phyloP scores from a whole-genome alignment of 2,113 vertebrate species.

The Bubo bubo region DNA sequence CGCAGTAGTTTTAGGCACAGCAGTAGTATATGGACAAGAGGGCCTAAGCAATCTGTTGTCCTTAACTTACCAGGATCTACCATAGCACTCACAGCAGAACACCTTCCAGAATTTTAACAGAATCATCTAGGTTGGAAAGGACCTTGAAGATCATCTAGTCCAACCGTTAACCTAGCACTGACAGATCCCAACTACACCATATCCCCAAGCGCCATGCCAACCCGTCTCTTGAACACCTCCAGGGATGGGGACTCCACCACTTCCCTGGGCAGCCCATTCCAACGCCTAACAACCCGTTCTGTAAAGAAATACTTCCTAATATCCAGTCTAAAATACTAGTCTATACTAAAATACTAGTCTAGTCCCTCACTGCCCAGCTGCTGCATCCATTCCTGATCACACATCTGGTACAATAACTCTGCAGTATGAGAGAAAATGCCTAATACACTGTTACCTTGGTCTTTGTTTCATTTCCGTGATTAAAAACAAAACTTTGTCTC shows the following conservation, averaged over 20 bases:
- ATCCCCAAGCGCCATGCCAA: too few relatives aligned
- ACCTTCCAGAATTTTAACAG: background rate
- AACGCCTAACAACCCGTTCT: too few relatives aligned
- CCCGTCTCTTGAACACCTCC: too few relatives aligned
- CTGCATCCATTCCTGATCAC: background rate
- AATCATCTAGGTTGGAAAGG: too few relatives aligned
- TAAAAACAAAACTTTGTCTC: background rate
- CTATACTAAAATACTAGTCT: too few relatives aligned
- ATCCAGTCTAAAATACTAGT: too few relatives aligned
- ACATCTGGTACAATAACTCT: background rate
- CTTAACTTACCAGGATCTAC: background rate
- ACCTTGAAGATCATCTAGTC: too few relatives aligned
- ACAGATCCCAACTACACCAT: too few relatives aligned
- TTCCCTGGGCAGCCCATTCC: too few relatives aligned
- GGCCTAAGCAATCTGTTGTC: background rate
- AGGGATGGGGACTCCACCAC: too few relatives aligned
- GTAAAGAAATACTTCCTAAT: too few relatives aligned
- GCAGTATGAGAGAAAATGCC: background rate
- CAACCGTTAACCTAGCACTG: too few relatives aligned
- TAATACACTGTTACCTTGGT: background rate
- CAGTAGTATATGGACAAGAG: background rate
- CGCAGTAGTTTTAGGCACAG: background rate
- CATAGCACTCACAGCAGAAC: background rate
- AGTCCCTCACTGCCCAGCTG: background rate
- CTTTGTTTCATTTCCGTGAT: background rate